Evolutionary conservation across 2,113 vertebrate species (phyloP).

Genomic region (Gorsachius goisagi): DNA sequence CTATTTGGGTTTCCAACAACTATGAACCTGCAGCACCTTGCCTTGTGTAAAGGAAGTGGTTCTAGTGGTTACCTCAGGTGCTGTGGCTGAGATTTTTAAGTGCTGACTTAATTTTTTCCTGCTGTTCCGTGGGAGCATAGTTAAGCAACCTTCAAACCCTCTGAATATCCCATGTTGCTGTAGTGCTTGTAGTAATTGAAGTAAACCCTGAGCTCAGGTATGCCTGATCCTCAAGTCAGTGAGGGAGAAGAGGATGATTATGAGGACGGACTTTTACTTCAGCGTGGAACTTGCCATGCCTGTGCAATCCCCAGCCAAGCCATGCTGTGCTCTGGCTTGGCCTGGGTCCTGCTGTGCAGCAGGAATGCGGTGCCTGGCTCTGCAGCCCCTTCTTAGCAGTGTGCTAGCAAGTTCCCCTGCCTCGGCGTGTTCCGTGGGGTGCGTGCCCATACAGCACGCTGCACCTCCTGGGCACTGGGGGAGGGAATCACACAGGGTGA

Average conservation of each 20-base stretch:
- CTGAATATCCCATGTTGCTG: not conserved
- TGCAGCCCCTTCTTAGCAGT: not conserved
- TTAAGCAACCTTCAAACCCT: not conserved
- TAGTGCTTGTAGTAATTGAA: not conserved
- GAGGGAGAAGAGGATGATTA: not conserved
- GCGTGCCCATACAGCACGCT: accelerated
- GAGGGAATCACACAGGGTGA: not conserved
- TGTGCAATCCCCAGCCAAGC: not conserved
- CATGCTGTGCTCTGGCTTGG: not conserved
- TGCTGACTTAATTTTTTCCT: not conserved
- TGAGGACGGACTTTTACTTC: not conserved
- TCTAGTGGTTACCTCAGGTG: not conserved
- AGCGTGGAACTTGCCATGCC: not conserved
- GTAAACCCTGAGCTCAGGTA: not conserved
- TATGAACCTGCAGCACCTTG: not conserved
- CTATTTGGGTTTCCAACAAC: not conserved
- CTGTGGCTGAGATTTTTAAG: not conserved
- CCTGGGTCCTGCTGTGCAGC: not conserved
- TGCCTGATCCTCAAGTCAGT: not conserved
- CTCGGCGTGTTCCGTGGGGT: accelerated
- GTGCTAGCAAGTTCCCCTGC: not conserved
- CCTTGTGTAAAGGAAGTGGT: not conserved
- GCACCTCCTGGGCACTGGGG: not conserved
- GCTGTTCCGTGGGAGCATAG: not conserved
- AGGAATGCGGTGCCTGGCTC: not conserved